Conservation (phyloP, 2,113 vertebrate genomes). For the Otocyon megalotis region DNA sequence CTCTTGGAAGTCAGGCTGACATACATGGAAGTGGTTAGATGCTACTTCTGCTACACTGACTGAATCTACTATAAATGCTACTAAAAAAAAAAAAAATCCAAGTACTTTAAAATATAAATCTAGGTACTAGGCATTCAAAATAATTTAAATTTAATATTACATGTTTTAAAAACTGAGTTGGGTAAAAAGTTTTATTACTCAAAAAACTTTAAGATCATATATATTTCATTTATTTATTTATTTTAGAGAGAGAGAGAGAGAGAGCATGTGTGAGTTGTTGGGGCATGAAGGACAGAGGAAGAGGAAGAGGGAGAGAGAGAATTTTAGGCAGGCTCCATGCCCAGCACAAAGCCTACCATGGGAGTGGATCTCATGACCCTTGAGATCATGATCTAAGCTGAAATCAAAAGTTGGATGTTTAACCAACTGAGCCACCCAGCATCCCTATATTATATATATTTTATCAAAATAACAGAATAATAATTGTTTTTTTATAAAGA, state of each 20-base stretch:
- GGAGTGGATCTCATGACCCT: neutral
- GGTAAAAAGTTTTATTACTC: neutral
- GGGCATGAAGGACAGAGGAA: neutral
- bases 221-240: neutral
- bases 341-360: neutral
- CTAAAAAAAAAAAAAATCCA: neutral
- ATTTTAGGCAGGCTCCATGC: neutral
- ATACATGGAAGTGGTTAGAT: neutral
- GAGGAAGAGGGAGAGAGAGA: neutral
- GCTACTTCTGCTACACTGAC: neutral
- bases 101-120: neutral
- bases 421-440: neutral
- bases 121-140: neutral
- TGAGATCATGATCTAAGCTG: neutral
- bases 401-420: neutral
- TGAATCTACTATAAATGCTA: neutral
- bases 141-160: neutral
- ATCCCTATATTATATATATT: neutral
- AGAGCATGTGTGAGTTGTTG: neutral
- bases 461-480: neutral
- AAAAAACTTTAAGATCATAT: neutral
- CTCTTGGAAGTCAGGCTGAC: neutral
- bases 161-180: neutral
- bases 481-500: neutral
- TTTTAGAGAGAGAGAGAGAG: neutral